Base-by-base conservation (phyloP, 1,140 invertebrate genomes). In the Drosophila carrolli region DNA sequence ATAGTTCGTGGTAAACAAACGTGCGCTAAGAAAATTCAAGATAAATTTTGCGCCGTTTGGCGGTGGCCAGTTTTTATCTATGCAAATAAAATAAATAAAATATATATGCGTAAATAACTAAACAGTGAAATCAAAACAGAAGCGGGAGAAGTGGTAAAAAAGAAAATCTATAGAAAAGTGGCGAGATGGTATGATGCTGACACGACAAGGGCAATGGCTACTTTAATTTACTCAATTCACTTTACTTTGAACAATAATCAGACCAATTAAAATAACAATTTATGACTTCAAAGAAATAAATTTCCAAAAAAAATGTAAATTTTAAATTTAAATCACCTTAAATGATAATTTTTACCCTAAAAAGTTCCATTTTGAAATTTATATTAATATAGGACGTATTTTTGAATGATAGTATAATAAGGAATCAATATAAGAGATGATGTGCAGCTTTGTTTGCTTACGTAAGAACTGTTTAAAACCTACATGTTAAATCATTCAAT, bases 41-140 rank as follows among this genome's bases (percentile, higher is more conserved):
- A 75, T 75, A 75, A 48, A 61, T 50, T 50, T 16, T 43, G 23
- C 19, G 62, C 35, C 29, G 35, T 47, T 67, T 67, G 66, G 48
- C 40, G 63, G 44, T 48, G 66, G 41, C 16, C 54, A 71, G 65
- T 71, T 71, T 72, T 71, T 72, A 72, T 72, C 68, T 72, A n/a
- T 58, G 65, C 53, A 71, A 72, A 72, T 58, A 71, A 72, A 72
- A 72, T 71, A 58, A 72, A 72, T 58, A 71, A 70, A 55, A 71
- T 57, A 58, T 41, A 71, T 50, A 9, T 35, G 51, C 23, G 23
- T 32, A 9, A 14, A 66, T 47, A 67, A 43, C 62, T 29, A 38
- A 54, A 66, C 40, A 4, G 16, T 10, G 44, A 71, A 72, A 70
- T 71, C 68, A 72, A 58, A 72, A 72, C 68, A 72, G 27, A 67